Evolutionary conservation across 2,888 invertebrate genomes (phyloP).

Genomic region (Nemoura dubitans): DNA sequence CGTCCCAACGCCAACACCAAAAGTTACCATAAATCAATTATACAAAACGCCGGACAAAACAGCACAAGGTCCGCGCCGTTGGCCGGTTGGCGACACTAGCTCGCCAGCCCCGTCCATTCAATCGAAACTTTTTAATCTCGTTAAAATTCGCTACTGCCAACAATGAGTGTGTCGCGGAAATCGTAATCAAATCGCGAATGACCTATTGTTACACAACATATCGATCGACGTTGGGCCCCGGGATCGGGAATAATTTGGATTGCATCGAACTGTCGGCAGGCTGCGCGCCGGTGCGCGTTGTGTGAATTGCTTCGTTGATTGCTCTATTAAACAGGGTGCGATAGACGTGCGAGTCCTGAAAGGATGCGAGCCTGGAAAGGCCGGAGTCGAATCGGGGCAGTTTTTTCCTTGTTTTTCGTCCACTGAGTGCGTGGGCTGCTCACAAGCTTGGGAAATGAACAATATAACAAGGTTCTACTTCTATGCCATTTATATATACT

Average conservation of each 20-base stretch:
- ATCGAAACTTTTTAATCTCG: neutral
- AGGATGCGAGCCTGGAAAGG: neutral
- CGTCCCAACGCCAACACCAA: neutral
- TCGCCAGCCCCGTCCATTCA: neutral
- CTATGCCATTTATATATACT: too few relatives aligned
- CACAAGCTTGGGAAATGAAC: neutral
- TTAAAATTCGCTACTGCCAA: neutral
- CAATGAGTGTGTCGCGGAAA: neutral
- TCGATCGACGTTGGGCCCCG: neutral
- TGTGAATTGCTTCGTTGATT: slow-evolving; percentile 7
- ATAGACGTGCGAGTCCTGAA: neutral
- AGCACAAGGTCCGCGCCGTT: neutral
- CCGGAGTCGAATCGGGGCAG: neutral
- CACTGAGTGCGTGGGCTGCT: neutral
- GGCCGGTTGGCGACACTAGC: neutral
- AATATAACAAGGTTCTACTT: neutral
- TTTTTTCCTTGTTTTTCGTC: neutral
- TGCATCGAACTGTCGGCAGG: neutral
- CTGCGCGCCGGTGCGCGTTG: neutral
- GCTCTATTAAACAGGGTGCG: neutral
- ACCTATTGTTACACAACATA: neutral
- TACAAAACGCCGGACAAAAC: neutral
- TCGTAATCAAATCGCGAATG: neutral
- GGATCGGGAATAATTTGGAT: neutral
- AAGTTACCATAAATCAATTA: neutral